phyloP scores from a whole-genome alignment of 2,797 vertebrate species.

The Carapus acus region DNA sequence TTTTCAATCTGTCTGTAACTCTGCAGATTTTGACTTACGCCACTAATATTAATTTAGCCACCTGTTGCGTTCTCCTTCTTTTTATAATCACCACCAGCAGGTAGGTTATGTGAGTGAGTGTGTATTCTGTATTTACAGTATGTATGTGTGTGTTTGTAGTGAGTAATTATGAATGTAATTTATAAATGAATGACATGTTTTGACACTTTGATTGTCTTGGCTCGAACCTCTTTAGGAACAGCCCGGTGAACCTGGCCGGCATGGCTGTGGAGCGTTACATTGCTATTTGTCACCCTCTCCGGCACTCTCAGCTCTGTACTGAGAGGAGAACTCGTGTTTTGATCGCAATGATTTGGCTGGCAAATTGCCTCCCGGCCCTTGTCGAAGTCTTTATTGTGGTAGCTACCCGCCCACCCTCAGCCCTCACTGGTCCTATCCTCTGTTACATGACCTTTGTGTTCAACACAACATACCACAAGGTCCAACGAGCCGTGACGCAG shows the following conservation, averaged over 20 bases:
- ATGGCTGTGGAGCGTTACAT: slow-evolving; percentile 62
- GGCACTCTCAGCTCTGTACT: slow-evolving; percentile 53
- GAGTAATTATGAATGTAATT: too few relatives aligned
- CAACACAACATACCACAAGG: slow-evolving; percentile 23
- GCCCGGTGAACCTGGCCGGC: slow-evolving; percentile 52
- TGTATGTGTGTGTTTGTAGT: neutral
- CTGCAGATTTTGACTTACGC: slow-evolving; percentile 45
- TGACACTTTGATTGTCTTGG: too few relatives aligned
- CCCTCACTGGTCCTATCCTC: slow-evolving; percentile 11
- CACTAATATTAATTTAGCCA: neutral
- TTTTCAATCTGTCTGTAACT: slow-evolving; percentile 32
- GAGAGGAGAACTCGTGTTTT: slow-evolving; percentile 39
- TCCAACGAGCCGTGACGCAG: slow-evolving; percentile 8
- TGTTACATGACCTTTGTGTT: slow-evolving; percentile 16
- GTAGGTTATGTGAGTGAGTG: slow-evolving; percentile 10
- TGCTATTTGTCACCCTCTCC: slow-evolving; percentile 55
- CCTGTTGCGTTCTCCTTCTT: slow-evolving; percentile 46
- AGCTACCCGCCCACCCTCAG: slow-evolving; percentile 9
- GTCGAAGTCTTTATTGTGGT: slow-evolving; percentile 41
- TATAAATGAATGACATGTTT: too few relatives aligned
- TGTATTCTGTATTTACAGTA: too few relatives aligned
- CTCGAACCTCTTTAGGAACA: slow-evolving; percentile 27
- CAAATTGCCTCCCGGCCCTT: slow-evolving; percentile 13
- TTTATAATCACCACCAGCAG: slow-evolving; percentile 6
- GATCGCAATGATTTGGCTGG: slow-evolving; percentile 44